phyloP scores from a whole-genome alignment of 2,888 invertebrate species.

The Acanthacorydalis orientalis region DNA sequence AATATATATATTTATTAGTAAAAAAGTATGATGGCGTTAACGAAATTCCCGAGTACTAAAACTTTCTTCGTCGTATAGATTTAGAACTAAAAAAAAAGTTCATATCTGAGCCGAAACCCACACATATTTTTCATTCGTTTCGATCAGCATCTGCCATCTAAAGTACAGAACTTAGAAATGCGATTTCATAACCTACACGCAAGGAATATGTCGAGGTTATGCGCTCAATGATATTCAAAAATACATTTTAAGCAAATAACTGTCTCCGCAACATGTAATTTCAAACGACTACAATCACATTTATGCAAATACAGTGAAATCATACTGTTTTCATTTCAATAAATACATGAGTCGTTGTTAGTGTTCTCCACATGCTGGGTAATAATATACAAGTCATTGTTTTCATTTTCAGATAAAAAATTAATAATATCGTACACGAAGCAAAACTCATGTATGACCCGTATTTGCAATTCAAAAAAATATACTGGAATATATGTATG shows the following conservation, averaged over 20 bases:
- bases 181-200: no score
- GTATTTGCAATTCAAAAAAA: not conserved
- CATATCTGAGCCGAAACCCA: no score
- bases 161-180: no score
- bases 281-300: not conserved
- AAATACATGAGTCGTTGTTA: not conserved
- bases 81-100: no score
- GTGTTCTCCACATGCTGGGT: not conserved
- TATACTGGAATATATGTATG: no score
- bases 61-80: no score
- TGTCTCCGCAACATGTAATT: not conserved
- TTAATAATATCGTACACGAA: not conserved
- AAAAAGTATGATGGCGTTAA: no score
- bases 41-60: no score
- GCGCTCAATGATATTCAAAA: not conserved
- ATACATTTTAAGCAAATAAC: not conserved
- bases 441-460: not conserved
- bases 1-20: no score
- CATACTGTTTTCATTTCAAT: not conserved
- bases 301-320: not conserved
- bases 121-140: no score
- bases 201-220: no score
- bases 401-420: not conserved
- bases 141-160: no score
- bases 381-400: not conserved